Conservation (phyloP, 2,888 invertebrate species). For the Pogonocherus hispidulus region DNA sequence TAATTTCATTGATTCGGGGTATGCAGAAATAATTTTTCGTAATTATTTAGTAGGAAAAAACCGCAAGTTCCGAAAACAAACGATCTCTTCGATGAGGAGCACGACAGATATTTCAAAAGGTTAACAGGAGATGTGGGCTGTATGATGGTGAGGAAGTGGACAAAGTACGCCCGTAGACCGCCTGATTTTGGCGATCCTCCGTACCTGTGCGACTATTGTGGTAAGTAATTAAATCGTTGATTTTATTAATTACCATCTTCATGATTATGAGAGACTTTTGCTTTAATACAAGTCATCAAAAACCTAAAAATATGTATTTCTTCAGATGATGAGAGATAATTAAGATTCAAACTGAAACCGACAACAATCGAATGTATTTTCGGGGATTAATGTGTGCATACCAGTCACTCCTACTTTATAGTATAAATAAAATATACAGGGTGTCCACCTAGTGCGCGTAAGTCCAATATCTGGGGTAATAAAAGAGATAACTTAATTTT, state of each 20-base stretch:
- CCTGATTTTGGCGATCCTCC: background rate
- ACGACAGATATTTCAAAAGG: slow-evolving; percentile 7
- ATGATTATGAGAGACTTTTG: too few relatives aligned
- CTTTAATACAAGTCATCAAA: too few relatives aligned
- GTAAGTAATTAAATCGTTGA: slow-evolving; percentile 1
- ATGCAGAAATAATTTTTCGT: background rate
- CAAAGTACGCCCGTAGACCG: background rate
- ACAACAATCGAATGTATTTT: too few relatives aligned
- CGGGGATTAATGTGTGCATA: too few relatives aligned
- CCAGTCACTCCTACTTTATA: too few relatives aligned
- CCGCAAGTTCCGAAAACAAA: background rate
- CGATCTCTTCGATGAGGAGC: slow-evolving; percentile 20
- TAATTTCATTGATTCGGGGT: background rate
- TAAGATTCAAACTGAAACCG: too few relatives aligned
- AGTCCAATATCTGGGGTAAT: too few relatives aligned
- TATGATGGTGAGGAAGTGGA: slow-evolving; percentile 18
- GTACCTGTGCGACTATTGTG: slow-evolving; percentile 8
- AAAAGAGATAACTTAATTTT: too few relatives aligned
- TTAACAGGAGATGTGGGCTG: background rate
- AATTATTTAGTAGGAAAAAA: slow-evolving; percentile 1
- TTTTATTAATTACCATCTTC: background rate
- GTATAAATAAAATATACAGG: too few relatives aligned
- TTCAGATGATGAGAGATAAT: too few relatives aligned
- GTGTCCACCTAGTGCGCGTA: too few relatives aligned
- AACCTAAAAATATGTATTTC: too few relatives aligned